Conservation (phyloP, 2,797 vertebrate genomes). For the Pipistrellus kuhlii region DNA sequence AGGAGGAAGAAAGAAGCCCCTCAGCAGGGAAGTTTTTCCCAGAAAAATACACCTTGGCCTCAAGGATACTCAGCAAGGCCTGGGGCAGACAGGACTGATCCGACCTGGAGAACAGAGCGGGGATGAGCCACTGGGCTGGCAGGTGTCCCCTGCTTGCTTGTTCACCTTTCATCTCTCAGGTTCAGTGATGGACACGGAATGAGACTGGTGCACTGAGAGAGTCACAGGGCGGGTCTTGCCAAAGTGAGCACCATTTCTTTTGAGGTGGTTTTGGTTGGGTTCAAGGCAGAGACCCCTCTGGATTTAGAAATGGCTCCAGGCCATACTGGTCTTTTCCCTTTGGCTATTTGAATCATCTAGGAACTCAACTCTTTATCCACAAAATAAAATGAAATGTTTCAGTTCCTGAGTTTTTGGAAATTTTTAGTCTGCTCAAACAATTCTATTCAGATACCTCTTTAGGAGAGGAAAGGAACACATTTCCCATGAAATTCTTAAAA, state of each 20-base stretch:
- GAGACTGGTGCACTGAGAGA: background rate
- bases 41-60: background rate
- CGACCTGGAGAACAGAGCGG: background rate
- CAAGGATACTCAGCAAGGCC: background rate
- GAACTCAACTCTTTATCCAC: background rate
- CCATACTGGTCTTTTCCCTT: background rate
- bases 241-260: background rate
- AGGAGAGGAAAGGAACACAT: conserved; percentile 24
- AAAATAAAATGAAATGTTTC: conserved; percentile 40
- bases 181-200: background rate
- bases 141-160: background rate
- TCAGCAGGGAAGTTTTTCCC: background rate
- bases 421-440: conserved; percentile 5
- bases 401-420: background rate
- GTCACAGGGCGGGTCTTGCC: background rate
- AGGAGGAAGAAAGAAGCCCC: background rate
- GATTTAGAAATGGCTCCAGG: background rate
- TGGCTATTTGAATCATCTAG: background rate
- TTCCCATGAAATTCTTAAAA: conserved; percentile 49
- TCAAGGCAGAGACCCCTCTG: background rate
- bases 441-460: background rate
- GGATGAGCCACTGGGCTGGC: fast-evolving
- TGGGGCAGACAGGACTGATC: fast-evolving
- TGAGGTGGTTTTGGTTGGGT: background rate
- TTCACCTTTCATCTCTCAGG: background rate